Conservation (phyloP, 2,888 invertebrate genomes). For the Graphium colonna region DNA sequence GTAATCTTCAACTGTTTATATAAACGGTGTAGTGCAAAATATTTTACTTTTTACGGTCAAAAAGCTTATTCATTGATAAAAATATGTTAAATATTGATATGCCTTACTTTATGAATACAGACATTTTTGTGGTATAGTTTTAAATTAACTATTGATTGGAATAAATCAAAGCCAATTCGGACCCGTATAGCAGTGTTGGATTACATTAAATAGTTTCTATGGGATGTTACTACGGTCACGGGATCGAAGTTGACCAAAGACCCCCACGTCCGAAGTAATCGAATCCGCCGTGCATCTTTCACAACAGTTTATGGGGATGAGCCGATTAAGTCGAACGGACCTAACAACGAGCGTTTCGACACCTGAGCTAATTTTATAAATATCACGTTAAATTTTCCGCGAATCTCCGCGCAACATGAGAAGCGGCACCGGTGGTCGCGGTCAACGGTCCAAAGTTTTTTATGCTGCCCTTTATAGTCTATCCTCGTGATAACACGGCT, state of each 20-base stretch:
- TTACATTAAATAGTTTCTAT: slow-evolving; percentile 5
- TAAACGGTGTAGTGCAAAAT: too few relatives aligned
- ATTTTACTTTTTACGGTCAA: too few relatives aligned
- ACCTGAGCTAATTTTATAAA: slow-evolving; percentile 57
- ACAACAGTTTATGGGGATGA: slow-evolving; percentile 19
- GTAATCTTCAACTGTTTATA: too few relatives aligned
- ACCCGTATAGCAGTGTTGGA: slow-evolving; percentile 4
- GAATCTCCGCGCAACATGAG: slow-evolving; percentile 64
- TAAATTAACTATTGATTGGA: slow-evolving; percentile 10
- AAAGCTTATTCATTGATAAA: too few relatives aligned
- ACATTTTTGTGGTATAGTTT: background rate
- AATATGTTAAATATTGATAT: too few relatives aligned
- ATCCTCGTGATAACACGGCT: slow-evolving; percentile 26
- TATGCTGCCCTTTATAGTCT: slow-evolving; percentile 33
- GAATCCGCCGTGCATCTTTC: slow-evolving; percentile 19
- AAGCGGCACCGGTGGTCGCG: slow-evolving; percentile 60
- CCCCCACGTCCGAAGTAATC: slow-evolving; percentile 11
- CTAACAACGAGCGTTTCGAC: slow-evolving; percentile 48
- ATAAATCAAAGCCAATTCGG: slow-evolving; percentile 16
- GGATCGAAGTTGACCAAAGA: background rate
- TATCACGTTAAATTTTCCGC: slow-evolving; percentile 58
- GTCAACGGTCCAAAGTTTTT: slow-evolving; percentile 38
- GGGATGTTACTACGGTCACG: too few relatives aligned
- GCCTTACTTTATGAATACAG: too few relatives aligned
- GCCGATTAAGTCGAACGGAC: slow-evolving; percentile 34